Percentiles rank a stretch among this genome's conserved stretches.
Evolutionary conservation across 2,113 vertebrate species (phyloP).

Genomic region (Onychostoma macrolepis): DNA sequence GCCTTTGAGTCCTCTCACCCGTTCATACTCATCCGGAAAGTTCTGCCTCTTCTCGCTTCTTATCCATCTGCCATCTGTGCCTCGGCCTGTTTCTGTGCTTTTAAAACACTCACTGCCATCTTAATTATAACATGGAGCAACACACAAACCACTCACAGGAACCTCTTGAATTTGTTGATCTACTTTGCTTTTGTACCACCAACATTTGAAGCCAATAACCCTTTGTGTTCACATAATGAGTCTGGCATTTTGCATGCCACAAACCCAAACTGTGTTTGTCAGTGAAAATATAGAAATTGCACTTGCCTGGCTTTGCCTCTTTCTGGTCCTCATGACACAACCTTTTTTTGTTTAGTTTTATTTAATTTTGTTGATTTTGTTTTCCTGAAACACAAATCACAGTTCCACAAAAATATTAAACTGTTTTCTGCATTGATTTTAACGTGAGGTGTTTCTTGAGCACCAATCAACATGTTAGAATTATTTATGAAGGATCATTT

Average conservation of each 20-base stretch:
- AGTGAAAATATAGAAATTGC: neutral
- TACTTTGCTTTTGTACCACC: neutral
- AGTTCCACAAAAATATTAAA: neutral
- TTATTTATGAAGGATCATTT: too few species aligned
- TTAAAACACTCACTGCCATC: slow-evolving; percentile 49
- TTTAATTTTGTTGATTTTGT: neutral
- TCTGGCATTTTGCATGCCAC: neutral
- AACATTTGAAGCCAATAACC: neutral
- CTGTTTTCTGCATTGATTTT: too few species aligned
- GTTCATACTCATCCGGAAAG: slow-evolving; percentile 73
- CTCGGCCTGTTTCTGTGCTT: slow-evolving; percentile 66
- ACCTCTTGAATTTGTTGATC: neutral
- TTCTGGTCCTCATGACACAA: neutral
- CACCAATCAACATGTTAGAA: too few species aligned
- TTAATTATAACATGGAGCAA: slow-evolving; percentile 48
- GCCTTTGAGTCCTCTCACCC: slow-evolving; percentile 66
- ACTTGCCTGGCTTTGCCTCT: neutral
- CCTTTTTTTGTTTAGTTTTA: neutral
- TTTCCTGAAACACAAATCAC: neutral
- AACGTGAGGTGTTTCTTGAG: too few species aligned
- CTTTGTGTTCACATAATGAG: neutral
- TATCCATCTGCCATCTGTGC: slow-evolving; percentile 75
- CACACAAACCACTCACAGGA: slow-evolving; percentile 15
- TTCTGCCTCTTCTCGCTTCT: slow-evolving; percentile 65
- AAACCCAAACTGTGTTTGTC: neutral